These are phyloP conservation scores for Ceramica pisi DNA, from an alignment of 2,888 invertebrate genomes.

Conservation along the genomic window DNA sequence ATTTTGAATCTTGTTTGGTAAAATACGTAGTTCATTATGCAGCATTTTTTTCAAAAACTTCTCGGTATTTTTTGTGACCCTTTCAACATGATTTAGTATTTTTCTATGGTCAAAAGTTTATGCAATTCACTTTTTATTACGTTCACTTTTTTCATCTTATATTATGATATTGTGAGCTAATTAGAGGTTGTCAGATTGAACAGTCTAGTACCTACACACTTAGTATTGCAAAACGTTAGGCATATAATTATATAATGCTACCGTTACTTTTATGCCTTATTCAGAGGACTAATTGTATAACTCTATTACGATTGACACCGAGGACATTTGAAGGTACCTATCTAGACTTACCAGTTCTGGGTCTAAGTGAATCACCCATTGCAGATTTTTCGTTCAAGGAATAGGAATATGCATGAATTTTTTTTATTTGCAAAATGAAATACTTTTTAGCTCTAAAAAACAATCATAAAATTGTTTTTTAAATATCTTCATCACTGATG, in stretches of 20 bases:
- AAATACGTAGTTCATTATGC: background rate
- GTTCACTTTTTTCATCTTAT: constrained; percentile 12
- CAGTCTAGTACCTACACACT: constrained; percentile 12
- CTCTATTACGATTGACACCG: constrained; percentile 39
- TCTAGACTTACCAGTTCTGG: constrained; percentile 6
- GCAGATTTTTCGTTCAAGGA: constrained; percentile 1
- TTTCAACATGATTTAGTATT: constrained; percentile 29
- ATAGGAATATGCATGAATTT: too few species aligned
- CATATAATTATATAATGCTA: constrained; percentile 43
- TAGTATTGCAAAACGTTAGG: constrained; percentile 27
- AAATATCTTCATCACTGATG: too few species aligned
- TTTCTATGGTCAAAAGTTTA: constrained; percentile 12
- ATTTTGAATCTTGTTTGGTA: background rate
- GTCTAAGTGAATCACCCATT: background rate
- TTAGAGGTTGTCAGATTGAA: constrained; percentile 33
- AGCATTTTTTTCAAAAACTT: constrained; percentile 1
- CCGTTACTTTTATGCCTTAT: constrained; percentile 20
- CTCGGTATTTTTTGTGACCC: constrained; percentile 11
- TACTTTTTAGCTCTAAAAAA: too few species aligned
- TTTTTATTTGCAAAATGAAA: too few species aligned
- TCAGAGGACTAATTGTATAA: constrained; percentile 42
- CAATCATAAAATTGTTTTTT: too few species aligned
- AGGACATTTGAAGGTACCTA: constrained; percentile 47
- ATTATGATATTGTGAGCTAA: constrained; percentile 1
- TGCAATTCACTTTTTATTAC: constrained; percentile 18